Percentiles rank a stretch among this genome's conserved stretches.
These are phyloP conservation scores for Drosophila putrida DNA, from an alignment of 2,888 invertebrate species.

Conservation along the genomic window DNA sequence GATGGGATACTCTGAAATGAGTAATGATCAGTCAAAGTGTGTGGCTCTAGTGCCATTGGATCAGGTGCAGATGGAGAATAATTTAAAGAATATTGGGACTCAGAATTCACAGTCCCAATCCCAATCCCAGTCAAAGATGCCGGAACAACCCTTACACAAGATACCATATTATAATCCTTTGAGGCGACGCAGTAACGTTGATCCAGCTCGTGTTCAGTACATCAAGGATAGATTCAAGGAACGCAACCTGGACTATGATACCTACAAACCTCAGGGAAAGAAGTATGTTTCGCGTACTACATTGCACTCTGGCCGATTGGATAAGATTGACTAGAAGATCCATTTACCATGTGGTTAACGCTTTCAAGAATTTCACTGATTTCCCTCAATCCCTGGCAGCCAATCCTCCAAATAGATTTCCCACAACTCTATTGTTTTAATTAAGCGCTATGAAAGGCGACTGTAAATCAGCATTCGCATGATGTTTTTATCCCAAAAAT, in stretches of 20 bases:
- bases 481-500: conserved; percentile 9
- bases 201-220: conserved; percentile 56
- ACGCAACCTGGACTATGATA: conserved; percentile 33
- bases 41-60: conserved; percentile 22
- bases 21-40: conserved; percentile 3
- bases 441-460: conserved; percentile 1
- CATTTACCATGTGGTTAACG: neutral
- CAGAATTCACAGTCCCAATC: conserved; percentile 16
- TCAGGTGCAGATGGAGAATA: neutral
- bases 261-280: conserved; percentile 38
- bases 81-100: conserved; percentile 24
- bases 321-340: conserved; percentile 50
- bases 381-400: neutral
- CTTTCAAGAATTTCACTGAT: conserved; percentile 2
- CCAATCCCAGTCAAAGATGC: conserved; percentile 7
- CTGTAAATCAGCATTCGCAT: conserved; percentile 17
- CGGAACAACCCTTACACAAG: conserved; percentile 36
- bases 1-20: conserved; percentile 8
- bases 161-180: conserved; percentile 45
- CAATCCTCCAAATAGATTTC: too few species aligned
- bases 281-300: conserved; percentile 56
- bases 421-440: neutral
- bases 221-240: conserved; percentile 55
- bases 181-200: conserved; percentile 57
- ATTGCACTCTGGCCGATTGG: conserved; percentile 60